These are phyloP conservation scores for Lasius fuliginosus DNA, from an alignment of 2,888 invertebrate genomes.

Conservation along the genomic window DNA sequence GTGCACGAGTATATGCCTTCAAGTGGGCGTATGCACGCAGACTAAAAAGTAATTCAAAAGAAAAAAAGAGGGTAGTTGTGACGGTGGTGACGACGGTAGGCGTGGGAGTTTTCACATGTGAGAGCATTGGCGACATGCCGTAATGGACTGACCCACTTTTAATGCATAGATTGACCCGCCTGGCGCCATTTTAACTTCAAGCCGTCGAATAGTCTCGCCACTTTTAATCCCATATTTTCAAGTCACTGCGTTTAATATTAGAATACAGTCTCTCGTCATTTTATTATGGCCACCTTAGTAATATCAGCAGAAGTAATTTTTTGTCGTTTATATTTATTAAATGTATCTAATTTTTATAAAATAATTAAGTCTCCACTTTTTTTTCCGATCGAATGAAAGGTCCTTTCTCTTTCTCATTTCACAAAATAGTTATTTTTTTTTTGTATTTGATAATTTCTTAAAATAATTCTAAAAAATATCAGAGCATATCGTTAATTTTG, in stretches of 20 bases:
- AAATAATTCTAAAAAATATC: too few relatives aligned
- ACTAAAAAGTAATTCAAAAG: slow-evolving; percentile 8
- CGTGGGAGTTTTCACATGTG: slow-evolving; percentile 78
- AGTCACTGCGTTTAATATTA: slow-evolving; percentile 49
- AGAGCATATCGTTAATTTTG: too few relatives aligned
- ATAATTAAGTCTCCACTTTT: too few relatives aligned
- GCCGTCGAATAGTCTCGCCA: slow-evolving; percentile 57
- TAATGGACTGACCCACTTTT: slow-evolving; percentile 79
- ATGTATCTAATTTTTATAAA: too few relatives aligned
- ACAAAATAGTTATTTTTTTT: too few relatives aligned
- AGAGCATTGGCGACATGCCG: slow-evolving; percentile 82
- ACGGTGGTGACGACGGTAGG: slow-evolving; percentile 63
- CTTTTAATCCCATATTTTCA: slow-evolving; percentile 57
- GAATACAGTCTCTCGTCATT: too few relatives aligned
- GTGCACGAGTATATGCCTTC: not conserved
- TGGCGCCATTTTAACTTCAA: slow-evolving; percentile 72
- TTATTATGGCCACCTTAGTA: too few relatives aligned
- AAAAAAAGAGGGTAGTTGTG: slow-evolving; percentile 39
- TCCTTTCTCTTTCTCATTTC: too few relatives aligned
- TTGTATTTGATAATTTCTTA: too few relatives aligned
- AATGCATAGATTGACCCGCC: slow-evolving; percentile 78
- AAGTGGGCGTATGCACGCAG: not conserved
- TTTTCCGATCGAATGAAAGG: too few relatives aligned
- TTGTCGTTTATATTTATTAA: too few relatives aligned
- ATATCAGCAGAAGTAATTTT: too few relatives aligned